phyloP scores from a whole-genome alignment of 2,797 vertebrate species.

The Cheracebus regulus region DNA sequence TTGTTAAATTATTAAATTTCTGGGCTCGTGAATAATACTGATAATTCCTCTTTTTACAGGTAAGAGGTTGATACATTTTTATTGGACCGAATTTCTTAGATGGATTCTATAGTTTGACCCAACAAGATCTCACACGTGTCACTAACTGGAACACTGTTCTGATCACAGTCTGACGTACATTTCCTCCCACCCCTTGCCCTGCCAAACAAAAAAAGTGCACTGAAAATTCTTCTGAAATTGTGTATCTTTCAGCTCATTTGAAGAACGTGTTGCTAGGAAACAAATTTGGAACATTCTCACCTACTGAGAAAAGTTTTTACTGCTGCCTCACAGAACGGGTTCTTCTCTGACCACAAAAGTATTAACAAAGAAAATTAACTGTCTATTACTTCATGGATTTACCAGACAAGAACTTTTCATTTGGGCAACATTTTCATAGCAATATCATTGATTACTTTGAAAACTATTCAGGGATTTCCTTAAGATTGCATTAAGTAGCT shows the following conservation, averaged over 20 bases:
- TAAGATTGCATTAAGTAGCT: not conserved
- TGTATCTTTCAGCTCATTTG: conserved; percentile 1
- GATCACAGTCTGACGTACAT: not conserved
- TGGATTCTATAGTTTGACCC: not conserved
- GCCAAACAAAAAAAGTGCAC: not conserved
- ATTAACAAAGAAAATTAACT: conserved; percentile 38
- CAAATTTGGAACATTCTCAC: conserved; percentile 58
- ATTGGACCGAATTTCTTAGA: not conserved
- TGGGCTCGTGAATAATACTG: not conserved
- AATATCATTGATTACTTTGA: conserved; percentile 42
- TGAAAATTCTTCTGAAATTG: conserved; percentile 52
- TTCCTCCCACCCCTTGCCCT: not conserved
- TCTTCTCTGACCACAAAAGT: conserved; percentile 44
- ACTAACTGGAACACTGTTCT: not conserved
- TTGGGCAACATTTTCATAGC: not conserved
- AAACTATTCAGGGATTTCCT: conserved; percentile 6
- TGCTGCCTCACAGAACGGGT: conserved; percentile 30
- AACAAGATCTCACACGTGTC: not conserved
- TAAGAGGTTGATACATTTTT: not conserved
- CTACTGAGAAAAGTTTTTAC: conserved; percentile 55
- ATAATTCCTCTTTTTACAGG: not conserved
- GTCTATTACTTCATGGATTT: conserved; percentile 14
- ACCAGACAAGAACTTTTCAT: conserved; percentile 28
- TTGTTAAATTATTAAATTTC: not conserved
- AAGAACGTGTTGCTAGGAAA: conserved; percentile 76